Evolutionary conservation across 2,113 vertebrate species (phyloP).

Genomic region (Petrocephalus microphthalmus): DNA sequence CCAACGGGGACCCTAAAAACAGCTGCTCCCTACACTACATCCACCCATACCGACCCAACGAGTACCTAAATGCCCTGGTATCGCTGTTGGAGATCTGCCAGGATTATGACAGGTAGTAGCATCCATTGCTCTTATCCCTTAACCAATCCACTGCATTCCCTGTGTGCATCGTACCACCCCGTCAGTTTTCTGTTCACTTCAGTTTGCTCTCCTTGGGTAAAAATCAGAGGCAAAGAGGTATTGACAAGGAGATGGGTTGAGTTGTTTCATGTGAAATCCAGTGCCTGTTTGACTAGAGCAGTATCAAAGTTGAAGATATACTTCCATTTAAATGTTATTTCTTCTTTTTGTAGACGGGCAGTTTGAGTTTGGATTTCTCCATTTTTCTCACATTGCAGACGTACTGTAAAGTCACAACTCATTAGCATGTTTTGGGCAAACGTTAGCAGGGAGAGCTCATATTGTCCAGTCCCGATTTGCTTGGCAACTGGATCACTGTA

Average conservation of each 20-base stretch:
- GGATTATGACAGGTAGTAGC: constrained; percentile 84
- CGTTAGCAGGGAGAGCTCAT: neutral
- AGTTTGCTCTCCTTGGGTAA: neutral
- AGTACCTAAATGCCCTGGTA: constrained; percentile 87
- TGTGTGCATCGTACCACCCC: neutral
- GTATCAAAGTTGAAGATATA: neutral
- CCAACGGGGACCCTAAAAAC: constrained; percentile 89
- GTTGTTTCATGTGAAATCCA: neutral
- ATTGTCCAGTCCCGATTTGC: neutral
- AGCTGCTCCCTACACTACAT: constrained; percentile 94
- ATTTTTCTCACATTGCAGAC: neutral
- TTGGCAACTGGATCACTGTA: neutral
- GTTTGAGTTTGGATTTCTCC: neutral
- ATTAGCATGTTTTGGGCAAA: neutral
- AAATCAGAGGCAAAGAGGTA: neutral
- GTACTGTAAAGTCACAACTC: neutral
- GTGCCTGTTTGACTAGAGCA: neutral
- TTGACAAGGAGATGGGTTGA: neutral
- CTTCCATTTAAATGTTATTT: neutral
- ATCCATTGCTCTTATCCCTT: constrained; percentile 27
- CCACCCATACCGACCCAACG: constrained; percentile 92
- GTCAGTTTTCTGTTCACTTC: neutral
- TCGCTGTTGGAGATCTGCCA: constrained; percentile 92
- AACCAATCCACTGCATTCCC: constrained; percentile 7
- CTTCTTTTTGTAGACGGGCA: neutral